Percentiles rank a stretch among this genome's conserved stretches.
These are phyloP conservation scores for Aphelocoma californica DNA, from an alignment of 2,797 vertebrate species.

Conservation along the genomic window DNA sequence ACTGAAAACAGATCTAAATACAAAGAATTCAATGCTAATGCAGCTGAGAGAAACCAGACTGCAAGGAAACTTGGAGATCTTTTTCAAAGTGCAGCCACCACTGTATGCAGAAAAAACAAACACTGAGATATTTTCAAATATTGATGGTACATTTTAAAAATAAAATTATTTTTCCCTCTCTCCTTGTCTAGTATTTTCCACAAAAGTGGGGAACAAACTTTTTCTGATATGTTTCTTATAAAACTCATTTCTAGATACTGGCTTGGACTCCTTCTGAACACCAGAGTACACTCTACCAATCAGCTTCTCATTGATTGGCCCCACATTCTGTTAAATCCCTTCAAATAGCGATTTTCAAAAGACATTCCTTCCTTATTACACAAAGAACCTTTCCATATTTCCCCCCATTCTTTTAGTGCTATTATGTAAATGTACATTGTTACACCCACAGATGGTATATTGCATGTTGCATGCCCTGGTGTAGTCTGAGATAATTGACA, in stretches of 20 bases:
- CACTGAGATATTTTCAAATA: background rate
- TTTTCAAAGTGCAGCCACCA: background rate
- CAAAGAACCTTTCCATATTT: background rate
- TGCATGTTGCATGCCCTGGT: background rate
- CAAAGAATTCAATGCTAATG: background rate
- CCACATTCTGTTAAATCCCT: background rate
- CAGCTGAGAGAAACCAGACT: background rate
- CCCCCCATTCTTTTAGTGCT: background rate
- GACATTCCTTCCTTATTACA: background rate
- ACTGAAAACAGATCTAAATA: slow-evolving; percentile 7
- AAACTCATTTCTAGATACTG: background rate
- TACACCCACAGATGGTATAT: background rate
- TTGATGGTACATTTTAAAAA: background rate
- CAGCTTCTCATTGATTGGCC: background rate
- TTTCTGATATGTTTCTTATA: background rate
- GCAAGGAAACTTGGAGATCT: background rate
- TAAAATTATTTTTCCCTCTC: background rate
- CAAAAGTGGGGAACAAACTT: background rate
- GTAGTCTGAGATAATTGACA: background rate
- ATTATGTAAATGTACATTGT: background rate
- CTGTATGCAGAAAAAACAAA: background rate
- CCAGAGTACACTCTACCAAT: background rate
- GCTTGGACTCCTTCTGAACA: background rate
- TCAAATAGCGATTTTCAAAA: background rate
- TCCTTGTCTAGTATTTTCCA: background rate